Conservation (phyloP, 1,140 invertebrate species). For the Drosophila leontia region DNA sequence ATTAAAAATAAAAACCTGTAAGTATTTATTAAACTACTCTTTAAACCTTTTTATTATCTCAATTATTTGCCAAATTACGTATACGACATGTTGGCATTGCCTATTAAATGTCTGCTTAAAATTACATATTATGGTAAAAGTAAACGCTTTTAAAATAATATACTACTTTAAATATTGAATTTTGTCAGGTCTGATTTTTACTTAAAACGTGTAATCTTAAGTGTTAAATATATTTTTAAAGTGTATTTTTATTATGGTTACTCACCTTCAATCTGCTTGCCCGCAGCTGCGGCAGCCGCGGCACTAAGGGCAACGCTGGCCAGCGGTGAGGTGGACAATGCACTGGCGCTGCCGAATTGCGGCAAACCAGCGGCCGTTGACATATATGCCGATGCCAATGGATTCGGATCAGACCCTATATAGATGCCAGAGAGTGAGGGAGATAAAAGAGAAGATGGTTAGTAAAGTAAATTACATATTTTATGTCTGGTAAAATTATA, state of each 20-base stretch:
- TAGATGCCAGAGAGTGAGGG: background rate
- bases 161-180: background rate
- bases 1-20: too few relatives aligned
- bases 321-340: slow-evolving; percentile 84
- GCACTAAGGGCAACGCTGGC: slow-evolving; percentile 88
- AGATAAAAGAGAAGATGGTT: background rate
- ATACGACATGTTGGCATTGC: background rate
- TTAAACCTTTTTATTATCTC: background rate
- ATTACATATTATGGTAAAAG: background rate
- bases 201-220: too few relatives aligned
- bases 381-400: slow-evolving; percentile 84
- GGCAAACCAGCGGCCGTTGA: slow-evolving; percentile 81
- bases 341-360: slow-evolving; percentile 78
- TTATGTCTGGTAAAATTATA: slow-evolving; percentile 10
- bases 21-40: background rate
- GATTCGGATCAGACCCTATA: slow-evolving; percentile 83
- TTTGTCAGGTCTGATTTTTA: too few relatives aligned
- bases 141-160: background rate
- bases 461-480: slow-evolving; percentile 41
- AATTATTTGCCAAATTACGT: background rate
- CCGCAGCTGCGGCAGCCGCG: slow-evolving; percentile 88
- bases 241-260: slow-evolving; percentile 1
- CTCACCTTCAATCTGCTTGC: slow-evolving; percentile 93
- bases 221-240: background rate
- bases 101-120: too few relatives aligned